Percentiles rank a stretch among this genome's conserved stretches.
Conservation (phyloP, 2,113 vertebrate species). For the Anas platyrhynchos region DNA sequence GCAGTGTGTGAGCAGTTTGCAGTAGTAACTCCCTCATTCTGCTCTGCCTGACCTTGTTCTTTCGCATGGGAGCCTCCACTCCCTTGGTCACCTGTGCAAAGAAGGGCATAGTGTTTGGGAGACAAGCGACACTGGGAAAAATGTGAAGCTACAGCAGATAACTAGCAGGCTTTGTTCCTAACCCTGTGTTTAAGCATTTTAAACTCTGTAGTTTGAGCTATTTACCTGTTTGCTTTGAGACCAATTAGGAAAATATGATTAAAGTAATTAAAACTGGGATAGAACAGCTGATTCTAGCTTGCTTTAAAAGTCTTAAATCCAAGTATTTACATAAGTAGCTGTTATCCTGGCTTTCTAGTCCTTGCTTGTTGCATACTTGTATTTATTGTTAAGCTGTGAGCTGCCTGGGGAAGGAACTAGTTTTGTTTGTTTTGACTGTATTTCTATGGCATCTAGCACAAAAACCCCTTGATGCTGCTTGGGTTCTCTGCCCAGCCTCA, state of each 20-base stretch:
- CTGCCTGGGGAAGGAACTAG: background rate
- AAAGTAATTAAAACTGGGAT: background rate
- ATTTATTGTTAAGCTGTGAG: background rate
- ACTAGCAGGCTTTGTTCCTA: background rate
- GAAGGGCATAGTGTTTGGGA: fast-evolving
- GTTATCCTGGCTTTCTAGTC: background rate
- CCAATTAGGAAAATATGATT: background rate
- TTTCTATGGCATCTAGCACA: background rate
- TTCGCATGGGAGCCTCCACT: background rate
- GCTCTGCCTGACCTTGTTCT: background rate
- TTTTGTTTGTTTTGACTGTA: background rate
- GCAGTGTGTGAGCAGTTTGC: background rate
- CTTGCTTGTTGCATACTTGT: background rate
- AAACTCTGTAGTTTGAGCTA: background rate
- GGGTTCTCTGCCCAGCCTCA: background rate
- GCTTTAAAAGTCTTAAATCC: background rate
- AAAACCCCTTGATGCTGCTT: background rate
- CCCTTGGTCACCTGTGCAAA: fast-evolving
- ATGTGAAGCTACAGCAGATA: background rate
- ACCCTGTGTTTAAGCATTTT: background rate
- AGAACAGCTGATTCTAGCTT: background rate
- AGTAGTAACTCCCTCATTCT: background rate
- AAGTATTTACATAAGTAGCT: background rate
- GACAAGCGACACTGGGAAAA: background rate
- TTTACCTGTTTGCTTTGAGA: background rate